Conservation (phyloP, 1,140 invertebrate species). For the Heliconius himera region DNA sequence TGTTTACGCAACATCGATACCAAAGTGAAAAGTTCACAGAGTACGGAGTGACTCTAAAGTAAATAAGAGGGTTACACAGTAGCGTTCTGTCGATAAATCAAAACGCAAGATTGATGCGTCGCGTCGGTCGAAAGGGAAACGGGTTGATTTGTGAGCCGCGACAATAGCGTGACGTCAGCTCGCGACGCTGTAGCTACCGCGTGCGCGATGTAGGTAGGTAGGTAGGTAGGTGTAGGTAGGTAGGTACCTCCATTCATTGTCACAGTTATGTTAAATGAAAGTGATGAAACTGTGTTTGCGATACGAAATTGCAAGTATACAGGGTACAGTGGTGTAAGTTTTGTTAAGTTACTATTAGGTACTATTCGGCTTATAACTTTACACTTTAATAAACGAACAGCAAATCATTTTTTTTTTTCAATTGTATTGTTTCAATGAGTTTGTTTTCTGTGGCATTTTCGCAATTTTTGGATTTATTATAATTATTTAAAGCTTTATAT, state of each 20-base stretch:
- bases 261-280: conserved; percentile 20
- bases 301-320: not conserved
- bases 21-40: not conserved
- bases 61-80: conserved; percentile 55
- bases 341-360: not conserved
- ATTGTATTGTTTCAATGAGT: too few species aligned
- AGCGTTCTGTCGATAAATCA: conserved; percentile 41
- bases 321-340: not conserved
- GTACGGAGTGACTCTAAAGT: conserved; percentile 36
- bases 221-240: not conserved
- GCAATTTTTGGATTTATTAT: too few species aligned
- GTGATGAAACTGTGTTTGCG: conserved; percentile 12
- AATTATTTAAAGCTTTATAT: not conserved
- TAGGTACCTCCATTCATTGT: conserved; percentile 16
- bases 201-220: not conserved
- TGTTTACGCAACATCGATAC: not conserved
- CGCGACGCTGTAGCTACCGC: conserved; percentile 18
- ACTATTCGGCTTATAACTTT: too few species aligned
- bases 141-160: conserved; percentile 32
- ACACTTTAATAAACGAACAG: too few species aligned
- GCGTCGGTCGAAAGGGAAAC: conserved; percentile 35
- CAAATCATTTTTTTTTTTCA: too few species aligned
- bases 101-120: conserved; percentile 36
- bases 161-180: conserved; percentile 33
- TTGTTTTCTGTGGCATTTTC: too few species aligned